Evolutionary conservation across 2,797 vertebrate genomes (phyloP).

Genomic region (Channallabes apus): DNA sequence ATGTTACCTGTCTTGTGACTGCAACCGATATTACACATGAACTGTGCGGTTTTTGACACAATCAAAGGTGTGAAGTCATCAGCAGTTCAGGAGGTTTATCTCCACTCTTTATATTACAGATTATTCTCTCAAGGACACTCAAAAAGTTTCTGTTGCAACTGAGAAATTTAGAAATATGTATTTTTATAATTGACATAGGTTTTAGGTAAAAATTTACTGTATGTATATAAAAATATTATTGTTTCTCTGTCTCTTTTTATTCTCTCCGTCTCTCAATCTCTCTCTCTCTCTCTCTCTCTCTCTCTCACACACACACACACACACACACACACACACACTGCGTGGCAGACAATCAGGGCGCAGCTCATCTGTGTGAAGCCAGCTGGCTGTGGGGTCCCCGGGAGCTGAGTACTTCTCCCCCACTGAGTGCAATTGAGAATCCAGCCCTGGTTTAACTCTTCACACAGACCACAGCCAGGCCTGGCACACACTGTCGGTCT

Average conservation of each 20-base stretch:
- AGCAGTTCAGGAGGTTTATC: constrained; percentile 28
- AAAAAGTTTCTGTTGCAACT: neutral
- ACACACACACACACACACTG: constrained; percentile 45
- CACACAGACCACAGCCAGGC: constrained; percentile 52
- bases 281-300: neutral
- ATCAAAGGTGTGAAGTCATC: constrained; percentile 36
- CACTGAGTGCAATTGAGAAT: constrained; percentile 60
- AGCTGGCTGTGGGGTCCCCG: constrained; percentile 62
- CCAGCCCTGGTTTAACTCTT: constrained; percentile 57
- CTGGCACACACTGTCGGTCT: constrained; percentile 57
- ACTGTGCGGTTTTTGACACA: constrained; percentile 8
- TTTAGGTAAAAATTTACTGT: neutral
- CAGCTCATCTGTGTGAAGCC: constrained; percentile 60
- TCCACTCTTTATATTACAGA: constrained; percentile 2
- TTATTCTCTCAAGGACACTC: neutral
- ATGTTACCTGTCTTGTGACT: constrained; percentile 10
- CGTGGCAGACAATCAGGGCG: constrained; percentile 55
- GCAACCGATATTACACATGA: constrained; percentile 22
- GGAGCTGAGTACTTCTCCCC: constrained; percentile 57
- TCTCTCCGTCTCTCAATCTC: constrained; percentile 1
- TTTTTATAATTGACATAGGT: neutral
- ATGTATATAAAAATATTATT: constrained; percentile 9
- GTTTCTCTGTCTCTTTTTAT: constrained; percentile 9
- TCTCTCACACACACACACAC: constrained; percentile 10
- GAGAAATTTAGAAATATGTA: neutral